Evolutionary conservation across 2,888 invertebrate species (phyloP).

Genomic region (Diplolepis rosae): DNA sequence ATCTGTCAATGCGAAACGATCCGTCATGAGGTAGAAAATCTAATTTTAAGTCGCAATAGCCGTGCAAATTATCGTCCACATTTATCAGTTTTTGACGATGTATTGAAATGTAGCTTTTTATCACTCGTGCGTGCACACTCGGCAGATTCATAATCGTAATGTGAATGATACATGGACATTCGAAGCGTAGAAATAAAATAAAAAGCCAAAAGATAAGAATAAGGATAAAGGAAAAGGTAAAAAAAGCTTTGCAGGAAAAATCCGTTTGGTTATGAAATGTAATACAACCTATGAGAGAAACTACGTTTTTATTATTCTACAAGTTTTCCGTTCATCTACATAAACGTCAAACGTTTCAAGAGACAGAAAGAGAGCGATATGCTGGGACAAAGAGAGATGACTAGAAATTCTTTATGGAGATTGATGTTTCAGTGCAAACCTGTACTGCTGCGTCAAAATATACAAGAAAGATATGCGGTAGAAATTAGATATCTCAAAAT

Average conservation of each 20-base stretch:
- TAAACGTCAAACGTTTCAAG: slow-evolving; percentile 2
- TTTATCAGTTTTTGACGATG: slow-evolving; percentile 26
- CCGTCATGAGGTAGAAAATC: neutral
- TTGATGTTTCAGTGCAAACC: neutral
- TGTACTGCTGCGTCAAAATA: neutral
- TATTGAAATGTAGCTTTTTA: slow-evolving; percentile 17
- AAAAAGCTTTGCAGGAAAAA: slow-evolving; percentile 16
- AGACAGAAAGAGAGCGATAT: neutral
- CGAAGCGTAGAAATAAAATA: slow-evolving; percentile 18
- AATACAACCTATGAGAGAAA: slow-evolving; percentile 16
- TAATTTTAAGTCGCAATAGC: slow-evolving; percentile 12
- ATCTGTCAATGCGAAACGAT: neutral
- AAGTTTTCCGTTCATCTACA: neutral
- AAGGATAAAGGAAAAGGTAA: slow-evolving; percentile 16
- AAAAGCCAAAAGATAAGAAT: slow-evolving; percentile 3
- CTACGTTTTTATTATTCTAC: neutral
- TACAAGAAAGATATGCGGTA: too few relatives aligned
- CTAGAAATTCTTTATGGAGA: neutral
- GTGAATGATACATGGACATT: slow-evolving; percentile 30
- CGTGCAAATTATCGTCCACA: slow-evolving; percentile 22
- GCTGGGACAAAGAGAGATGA: neutral
- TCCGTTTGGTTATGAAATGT: slow-evolving; percentile 19
- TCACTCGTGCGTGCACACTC: slow-evolving; percentile 13
- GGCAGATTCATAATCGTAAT: slow-evolving; percentile 6
- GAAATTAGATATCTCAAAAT: too few relatives aligned